These are phyloP conservation scores for Eubucco bourcierii DNA, from an alignment of 2,113 vertebrate species.

Conservation along the genomic window DNA sequence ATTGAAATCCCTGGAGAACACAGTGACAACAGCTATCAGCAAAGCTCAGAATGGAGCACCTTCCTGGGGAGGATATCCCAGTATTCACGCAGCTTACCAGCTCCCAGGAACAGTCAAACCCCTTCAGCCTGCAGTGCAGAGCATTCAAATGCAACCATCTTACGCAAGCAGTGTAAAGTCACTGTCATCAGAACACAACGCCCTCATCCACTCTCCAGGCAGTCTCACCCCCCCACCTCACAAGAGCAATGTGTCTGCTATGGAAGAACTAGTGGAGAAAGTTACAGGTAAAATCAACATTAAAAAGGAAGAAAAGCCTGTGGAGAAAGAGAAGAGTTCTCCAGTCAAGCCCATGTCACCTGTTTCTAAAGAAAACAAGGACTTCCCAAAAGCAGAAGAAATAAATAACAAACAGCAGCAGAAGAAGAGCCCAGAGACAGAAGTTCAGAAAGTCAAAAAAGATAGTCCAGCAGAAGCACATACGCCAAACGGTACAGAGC, in stretches of 20 bases:
- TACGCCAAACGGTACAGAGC: conserved; percentile 85
- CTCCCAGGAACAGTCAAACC: conserved; percentile 89
- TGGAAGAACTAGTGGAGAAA: conserved; percentile 98
- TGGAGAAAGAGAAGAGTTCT: conserved; percentile 79
- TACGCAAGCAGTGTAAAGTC: conserved; percentile 84
- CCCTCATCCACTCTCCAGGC: conserved; percentile 86
- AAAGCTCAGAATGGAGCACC: conserved; percentile 97
- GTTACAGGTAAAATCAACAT: conserved; percentile 89
- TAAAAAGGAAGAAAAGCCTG: conserved; percentile 86
- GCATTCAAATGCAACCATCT: conserved; percentile 88
- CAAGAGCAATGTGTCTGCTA: conserved; percentile 94
- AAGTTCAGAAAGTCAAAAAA: conserved; percentile 85
- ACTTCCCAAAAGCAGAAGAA: conserved; percentile 80
- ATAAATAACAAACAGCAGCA: conserved; percentile 69
- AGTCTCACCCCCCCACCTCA: conserved; percentile 89
- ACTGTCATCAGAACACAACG: conserved; percentile 80
- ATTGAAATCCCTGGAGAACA: conserved; percentile 95
- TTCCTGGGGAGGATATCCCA: conserved; percentile 98
- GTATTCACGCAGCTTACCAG: conserved; percentile 98
- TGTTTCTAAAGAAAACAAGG: conserved; percentile 84
- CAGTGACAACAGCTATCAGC: conserved; percentile 95
- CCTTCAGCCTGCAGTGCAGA: conserved; percentile 83
- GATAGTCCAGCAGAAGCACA: conserved; percentile 80
- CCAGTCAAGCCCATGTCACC: conserved; percentile 81
- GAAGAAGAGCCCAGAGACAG: conserved; percentile 80